Conservation (phyloP, 2,888 invertebrate species). For the Synergus umbraculus region DNA sequence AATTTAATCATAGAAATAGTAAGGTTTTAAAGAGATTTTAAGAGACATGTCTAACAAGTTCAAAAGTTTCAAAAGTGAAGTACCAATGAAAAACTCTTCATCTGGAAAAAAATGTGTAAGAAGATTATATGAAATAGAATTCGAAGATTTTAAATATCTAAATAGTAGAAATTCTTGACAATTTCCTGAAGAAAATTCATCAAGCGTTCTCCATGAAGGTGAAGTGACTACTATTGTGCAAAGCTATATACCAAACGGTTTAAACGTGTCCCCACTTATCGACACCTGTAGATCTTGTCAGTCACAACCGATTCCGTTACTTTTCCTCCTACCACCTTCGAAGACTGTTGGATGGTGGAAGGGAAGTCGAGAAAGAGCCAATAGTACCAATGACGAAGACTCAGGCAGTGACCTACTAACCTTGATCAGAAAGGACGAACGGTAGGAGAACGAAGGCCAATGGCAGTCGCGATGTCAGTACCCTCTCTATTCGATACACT, state of each 20-base stretch:
- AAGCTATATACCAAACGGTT: constrained; percentile 26
- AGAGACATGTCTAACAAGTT: too few species aligned
- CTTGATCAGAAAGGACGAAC: constrained; percentile 63
- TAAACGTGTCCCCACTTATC: constrained; percentile 26
- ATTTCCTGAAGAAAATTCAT: not conserved
- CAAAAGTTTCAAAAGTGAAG: not conserved
- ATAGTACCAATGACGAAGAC: constrained; percentile 1
- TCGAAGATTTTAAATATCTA: not conserved
- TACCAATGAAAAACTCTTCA: not conserved
- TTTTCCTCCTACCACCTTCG: not conserved
- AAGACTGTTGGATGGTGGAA: not conserved
- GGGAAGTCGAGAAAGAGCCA: constrained; percentile 5
- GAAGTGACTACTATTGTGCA: constrained; percentile 23
- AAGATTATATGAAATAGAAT: not conserved
- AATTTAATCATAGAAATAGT: too few species aligned
- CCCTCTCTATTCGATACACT: constrained; percentile 48
- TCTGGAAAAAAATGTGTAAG: not conserved
- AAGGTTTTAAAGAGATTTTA: too few species aligned
- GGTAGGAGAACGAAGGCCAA: constrained; percentile 55
- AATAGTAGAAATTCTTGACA: not conserved
- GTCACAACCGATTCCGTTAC: constrained; percentile 24
- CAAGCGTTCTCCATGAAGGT: not conserved
- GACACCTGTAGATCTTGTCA: constrained; percentile 24
- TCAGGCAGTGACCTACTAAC: constrained; percentile 73
- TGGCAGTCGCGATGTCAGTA: constrained; percentile 38